Percentiles rank a stretch among this genome's conserved stretches.
phyloP scores from a whole-genome alignment of 2,888 invertebrate genomes.

The Ditylenchus weischeri region DNA sequence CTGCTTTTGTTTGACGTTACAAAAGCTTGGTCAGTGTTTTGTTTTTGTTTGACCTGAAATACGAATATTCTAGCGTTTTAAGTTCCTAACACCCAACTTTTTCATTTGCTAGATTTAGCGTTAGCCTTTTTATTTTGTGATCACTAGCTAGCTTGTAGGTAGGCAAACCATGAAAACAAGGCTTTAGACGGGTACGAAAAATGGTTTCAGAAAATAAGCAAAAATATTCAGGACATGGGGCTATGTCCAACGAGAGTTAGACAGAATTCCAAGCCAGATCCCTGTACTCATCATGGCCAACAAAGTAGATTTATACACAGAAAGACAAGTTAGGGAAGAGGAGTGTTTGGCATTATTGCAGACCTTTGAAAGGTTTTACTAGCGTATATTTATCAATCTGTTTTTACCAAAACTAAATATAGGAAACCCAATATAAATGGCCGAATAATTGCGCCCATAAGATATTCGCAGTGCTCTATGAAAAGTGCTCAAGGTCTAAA shows the following conservation, averaged over 20 bases:
- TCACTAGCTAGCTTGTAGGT: neutral
- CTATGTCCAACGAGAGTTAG: slow-evolving; percentile 83
- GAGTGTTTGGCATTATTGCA: slow-evolving; percentile 73
- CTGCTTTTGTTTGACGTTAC: slow-evolving; percentile 90
- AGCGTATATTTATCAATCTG: neutral
- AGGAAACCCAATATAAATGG: slow-evolving; percentile 41
- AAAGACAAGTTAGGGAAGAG: slow-evolving; percentile 76
- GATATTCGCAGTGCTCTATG: slow-evolving; percentile 89
- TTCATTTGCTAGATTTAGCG: neutral
- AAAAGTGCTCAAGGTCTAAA: slow-evolving; percentile 89
- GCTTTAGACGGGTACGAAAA: neutral
- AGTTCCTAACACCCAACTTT: neutral
- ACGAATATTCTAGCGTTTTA: too few relatives aligned
- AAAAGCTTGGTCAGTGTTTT: slow-evolving; percentile 74
- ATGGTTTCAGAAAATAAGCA: neutral
- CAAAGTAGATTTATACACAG: slow-evolving; percentile 94
- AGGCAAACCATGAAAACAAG: too few relatives aligned
- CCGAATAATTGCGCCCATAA: slow-evolving; percentile 63
- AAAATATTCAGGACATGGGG: slow-evolving; percentile 76
- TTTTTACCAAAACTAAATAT: slow-evolving; percentile 17
- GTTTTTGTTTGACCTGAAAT: neutral
- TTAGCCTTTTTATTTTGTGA: slow-evolving; percentile 1
- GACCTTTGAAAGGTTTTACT: slow-evolving; percentile 63
- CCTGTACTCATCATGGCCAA: slow-evolving; percentile 80
- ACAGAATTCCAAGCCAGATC: slow-evolving; percentile 67